These are phyloP conservation scores for Morus bassanus DNA, from an alignment of 2,797 vertebrate species.

Conservation along the genomic window DNA sequence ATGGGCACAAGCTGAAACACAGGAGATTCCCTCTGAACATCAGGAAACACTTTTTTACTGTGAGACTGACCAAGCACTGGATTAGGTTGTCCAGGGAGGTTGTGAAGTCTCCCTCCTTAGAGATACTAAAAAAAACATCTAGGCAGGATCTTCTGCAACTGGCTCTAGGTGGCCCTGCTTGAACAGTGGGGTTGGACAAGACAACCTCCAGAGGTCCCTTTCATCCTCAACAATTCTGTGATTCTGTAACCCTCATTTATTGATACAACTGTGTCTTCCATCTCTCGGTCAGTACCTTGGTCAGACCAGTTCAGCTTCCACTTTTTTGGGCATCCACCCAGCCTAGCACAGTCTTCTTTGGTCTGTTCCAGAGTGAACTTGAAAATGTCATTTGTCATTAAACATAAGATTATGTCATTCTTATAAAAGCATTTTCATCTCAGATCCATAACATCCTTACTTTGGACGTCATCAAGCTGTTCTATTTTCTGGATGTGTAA, in stretches of 20 bases:
- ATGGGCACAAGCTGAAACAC: neutral
- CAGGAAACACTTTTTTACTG: neutral
- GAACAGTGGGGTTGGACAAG: neutral
- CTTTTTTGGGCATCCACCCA: neutral
- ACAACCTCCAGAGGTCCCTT: neutral
- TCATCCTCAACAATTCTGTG: neutral
- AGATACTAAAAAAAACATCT: neutral
- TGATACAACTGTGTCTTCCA: neutral
- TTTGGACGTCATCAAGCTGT: neutral
- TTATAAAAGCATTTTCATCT: neutral
- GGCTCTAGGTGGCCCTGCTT: neutral
- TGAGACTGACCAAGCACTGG: neutral
- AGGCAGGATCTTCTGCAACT: neutral
- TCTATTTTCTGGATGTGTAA: neutral
- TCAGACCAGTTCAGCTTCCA: neutral
- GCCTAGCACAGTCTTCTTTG: neutral
- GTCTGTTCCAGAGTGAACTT: neutral
- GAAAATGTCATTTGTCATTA: neutral
- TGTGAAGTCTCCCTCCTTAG: neutral
- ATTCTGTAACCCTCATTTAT: neutral
- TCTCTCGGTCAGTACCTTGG: neutral
- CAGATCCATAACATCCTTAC: neutral
- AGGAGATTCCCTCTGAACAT: neutral
- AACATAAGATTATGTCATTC: neutral
- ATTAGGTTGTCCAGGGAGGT: neutral